Conservation (phyloP, 2,888 invertebrate species). For the Nomada fucata region DNA sequence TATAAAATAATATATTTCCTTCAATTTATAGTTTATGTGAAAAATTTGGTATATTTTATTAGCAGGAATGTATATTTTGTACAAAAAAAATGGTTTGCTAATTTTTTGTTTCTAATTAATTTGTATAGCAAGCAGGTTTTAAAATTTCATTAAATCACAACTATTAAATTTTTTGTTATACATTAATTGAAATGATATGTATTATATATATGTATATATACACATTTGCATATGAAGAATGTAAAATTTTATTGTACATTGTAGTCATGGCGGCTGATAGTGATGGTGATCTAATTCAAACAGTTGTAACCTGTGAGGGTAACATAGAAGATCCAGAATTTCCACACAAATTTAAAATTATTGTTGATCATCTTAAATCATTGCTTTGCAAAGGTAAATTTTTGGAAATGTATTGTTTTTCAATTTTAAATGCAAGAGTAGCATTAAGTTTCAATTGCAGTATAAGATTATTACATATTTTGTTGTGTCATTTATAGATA, state of each 20-base stretch:
- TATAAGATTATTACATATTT: background rate
- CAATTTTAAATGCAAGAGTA: slow-evolving; percentile 5
- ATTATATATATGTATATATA: background rate
- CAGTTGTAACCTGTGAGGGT: slow-evolving; percentile 96
- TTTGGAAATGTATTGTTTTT: slow-evolving; percentile 6
- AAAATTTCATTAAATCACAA: background rate
- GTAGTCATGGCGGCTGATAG: slow-evolving; percentile 93
- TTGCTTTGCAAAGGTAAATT: slow-evolving; percentile 90
- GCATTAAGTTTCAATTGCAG: background rate
- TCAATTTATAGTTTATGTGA: slow-evolving; percentile 79
- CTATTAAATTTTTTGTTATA: background rate
- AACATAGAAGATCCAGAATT: slow-evolving; percentile 95
- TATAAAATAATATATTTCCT: slow-evolving; percentile 83
- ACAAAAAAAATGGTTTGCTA: background rate
- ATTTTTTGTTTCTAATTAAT: background rate
- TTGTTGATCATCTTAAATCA: slow-evolving; percentile 91
- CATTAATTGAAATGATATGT: slow-evolving; percentile 5
- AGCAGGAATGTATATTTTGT: background rate
- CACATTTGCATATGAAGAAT: background rate
- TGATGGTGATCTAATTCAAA: slow-evolving; percentile 90
- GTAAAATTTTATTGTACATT: slow-evolving; percentile 54
- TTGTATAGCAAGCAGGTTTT: background rate
- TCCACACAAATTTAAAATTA: slow-evolving; percentile 91
- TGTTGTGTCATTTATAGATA: slow-evolving; percentile 77
- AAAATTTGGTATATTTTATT: background rate